phyloP scores from a whole-genome alignment of 2,888 invertebrate species.

The Drepanosiphum platanoidis region DNA sequence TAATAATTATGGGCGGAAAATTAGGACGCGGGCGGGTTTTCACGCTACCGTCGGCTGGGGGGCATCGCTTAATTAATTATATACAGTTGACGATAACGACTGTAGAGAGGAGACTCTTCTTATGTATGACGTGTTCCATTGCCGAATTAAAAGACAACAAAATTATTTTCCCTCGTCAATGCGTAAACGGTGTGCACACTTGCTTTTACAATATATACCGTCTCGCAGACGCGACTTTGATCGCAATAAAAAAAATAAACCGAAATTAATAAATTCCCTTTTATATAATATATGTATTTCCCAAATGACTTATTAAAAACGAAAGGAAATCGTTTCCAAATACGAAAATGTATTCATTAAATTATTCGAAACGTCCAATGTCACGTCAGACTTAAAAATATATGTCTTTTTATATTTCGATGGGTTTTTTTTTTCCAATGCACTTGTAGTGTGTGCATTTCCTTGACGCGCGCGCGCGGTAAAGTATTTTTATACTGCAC shows the following conservation, averaged over 20 bases:
- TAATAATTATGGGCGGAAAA: slow-evolving; percentile 45
- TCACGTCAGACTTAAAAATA: no score
- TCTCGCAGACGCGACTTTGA: not conserved
- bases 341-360: not conserved
- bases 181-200: not conserved
- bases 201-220: no score
- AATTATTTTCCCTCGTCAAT: not conserved
- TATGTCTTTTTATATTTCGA: not conserved
- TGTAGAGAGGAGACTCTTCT: slow-evolving; percentile 3
- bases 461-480: not conserved
- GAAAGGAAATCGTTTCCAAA: no score
- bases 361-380: not conserved
- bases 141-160: slow-evolving; percentile 43
- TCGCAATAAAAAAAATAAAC: not conserved
- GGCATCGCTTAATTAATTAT: slow-evolving; percentile 31
- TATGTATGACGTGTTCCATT: slow-evolving; percentile 12
- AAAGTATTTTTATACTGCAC: not conserved
- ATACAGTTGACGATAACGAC: slow-evolving; percentile 46
- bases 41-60: not conserved
- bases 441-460: no score
- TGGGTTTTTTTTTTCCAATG: not conserved
- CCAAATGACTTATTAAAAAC: not conserved
- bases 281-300: no score
- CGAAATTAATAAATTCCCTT: not conserved
- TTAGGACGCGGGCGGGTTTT: slow-evolving; percentile 49